Percentiles rank a stretch among this genome's conserved stretches.
phyloP scores from a whole-genome alignment of 2,113 vertebrate species.

The Tichodroma muraria region DNA sequence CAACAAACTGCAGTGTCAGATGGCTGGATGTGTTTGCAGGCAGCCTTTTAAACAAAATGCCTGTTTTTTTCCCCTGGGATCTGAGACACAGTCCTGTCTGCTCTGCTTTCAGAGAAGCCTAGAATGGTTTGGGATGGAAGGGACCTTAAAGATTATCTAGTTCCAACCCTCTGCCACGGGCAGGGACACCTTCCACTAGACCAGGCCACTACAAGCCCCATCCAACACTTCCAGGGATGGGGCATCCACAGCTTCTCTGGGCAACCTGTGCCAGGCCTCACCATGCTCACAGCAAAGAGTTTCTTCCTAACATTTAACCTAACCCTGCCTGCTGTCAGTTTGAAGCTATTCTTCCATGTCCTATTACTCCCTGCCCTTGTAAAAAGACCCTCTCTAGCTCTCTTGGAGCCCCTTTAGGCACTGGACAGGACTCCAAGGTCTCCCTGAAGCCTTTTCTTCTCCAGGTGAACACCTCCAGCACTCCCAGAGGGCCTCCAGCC shows the following conservation, averaged over 20 bases:
- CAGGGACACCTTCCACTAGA: neutral
- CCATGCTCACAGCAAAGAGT: neutral
- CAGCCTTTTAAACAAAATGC: neutral
- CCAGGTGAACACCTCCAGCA: neutral
- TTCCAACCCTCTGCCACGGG: neutral
- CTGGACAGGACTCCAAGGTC: neutral
- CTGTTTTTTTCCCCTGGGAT: neutral
- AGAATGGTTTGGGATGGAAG: neutral
- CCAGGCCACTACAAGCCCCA: neutral
- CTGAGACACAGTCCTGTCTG: neutral
- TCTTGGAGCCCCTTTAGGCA: neutral
- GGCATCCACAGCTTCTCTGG: neutral
- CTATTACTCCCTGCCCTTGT: neutral
- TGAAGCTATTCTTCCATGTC: neutral
- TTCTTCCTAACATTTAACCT: neutral
- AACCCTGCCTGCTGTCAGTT: neutral
- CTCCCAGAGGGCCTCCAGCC: neutral
- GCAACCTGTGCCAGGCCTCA: neutral
- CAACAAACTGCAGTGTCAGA: neutral
- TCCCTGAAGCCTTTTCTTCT: neutral
- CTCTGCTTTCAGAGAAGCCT: neutral
- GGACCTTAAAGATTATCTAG: neutral
- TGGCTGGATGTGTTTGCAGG: neutral
- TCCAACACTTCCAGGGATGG: neutral
- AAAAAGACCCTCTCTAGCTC: neutral